phyloP scores from a whole-genome alignment of 2,888 invertebrate genomes.

The Ophioninae sp. region DNA sequence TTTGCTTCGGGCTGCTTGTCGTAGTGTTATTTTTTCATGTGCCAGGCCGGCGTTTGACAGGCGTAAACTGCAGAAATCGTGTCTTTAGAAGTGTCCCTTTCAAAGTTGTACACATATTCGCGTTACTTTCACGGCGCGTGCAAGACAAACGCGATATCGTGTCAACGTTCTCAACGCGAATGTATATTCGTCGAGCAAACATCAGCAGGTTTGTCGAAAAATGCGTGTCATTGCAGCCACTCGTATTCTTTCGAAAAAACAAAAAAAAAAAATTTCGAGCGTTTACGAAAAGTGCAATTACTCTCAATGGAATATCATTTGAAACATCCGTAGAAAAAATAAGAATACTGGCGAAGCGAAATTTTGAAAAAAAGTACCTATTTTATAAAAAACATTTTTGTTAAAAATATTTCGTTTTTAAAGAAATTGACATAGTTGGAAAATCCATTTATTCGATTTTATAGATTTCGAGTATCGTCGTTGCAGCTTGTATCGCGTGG shows the following conservation, averaged over 20 bases:
- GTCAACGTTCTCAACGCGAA: conserved; percentile 49
- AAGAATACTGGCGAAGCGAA: neutral
- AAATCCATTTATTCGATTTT: neutral
- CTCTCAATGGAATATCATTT: neutral
- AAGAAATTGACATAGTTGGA: too few species aligned
- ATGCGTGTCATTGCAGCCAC: conserved; percentile 5
- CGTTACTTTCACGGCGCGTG: conserved; percentile 44
- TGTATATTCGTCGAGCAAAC: conserved; percentile 10
- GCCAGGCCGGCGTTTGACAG: conserved; percentile 2
- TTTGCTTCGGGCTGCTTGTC: conserved; percentile 1
- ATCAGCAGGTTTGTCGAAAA: conserved; percentile 15
- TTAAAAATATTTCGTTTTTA: too few species aligned
- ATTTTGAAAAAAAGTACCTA: too few species aligned
- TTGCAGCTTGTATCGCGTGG: conserved; percentile 69
- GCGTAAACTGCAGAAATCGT: conserved; percentile 32
- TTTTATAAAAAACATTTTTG: too few species aligned
- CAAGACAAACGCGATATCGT: conserved; percentile 41
- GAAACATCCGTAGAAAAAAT: neutral
- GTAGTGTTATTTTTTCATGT: neutral
- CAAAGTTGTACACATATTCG: neutral
- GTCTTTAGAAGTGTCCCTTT: conserved; percentile 29
- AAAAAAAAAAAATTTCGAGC: too few species aligned
- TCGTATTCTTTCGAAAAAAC: neutral
- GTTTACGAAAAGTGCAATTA: neutral
- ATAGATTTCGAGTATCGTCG: conserved; percentile 71